phyloP scores from a whole-genome alignment of 2,888 invertebrate species.

The Ametastegia equiseti region DNA sequence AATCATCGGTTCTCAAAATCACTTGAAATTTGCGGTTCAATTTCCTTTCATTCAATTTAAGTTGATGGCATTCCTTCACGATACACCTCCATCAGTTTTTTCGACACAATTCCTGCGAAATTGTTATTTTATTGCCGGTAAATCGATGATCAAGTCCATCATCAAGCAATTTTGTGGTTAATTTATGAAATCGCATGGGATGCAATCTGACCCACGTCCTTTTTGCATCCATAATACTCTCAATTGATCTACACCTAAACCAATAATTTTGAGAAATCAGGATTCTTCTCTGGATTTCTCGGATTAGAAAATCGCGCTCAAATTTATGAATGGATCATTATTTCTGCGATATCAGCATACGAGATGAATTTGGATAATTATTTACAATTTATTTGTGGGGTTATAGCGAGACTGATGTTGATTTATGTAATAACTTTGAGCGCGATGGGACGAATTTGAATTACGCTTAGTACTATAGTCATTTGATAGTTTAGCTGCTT shows the following conservation, averaged over 20 bases:
- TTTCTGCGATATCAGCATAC: background rate
- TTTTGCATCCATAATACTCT: background rate
- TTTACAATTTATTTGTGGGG: background rate
- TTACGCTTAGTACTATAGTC: slow-evolving; percentile 16
- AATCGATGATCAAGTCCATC: too few relatives aligned
- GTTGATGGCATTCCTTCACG: too few relatives aligned
- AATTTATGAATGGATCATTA: slow-evolving; percentile 3
- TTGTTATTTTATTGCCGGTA: too few relatives aligned
- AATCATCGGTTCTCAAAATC: too few relatives aligned
- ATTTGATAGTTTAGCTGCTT: slow-evolving; percentile 44
- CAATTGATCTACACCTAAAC: background rate
- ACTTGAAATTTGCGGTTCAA: too few relatives aligned
- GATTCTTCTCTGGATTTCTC: slow-evolving; percentile 37
- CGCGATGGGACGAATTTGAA: slow-evolving; percentile 11
- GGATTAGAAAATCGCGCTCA: slow-evolving; percentile 20
- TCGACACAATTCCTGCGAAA: too few relatives aligned
- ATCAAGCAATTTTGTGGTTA: too few relatives aligned
- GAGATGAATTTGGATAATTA: background rate
- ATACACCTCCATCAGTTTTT: too few relatives aligned
- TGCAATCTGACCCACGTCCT: background rate
- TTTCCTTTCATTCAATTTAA: too few relatives aligned
- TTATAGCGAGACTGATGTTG: background rate
- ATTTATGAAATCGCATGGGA: too few relatives aligned
- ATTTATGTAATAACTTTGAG: background rate
- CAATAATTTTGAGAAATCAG: background rate